Percentiles rank a stretch among this genome's conserved stretches.
Evolutionary conservation across 2,113 vertebrate genomes (phyloP).

Genomic region (Thunnus thynnus): DNA sequence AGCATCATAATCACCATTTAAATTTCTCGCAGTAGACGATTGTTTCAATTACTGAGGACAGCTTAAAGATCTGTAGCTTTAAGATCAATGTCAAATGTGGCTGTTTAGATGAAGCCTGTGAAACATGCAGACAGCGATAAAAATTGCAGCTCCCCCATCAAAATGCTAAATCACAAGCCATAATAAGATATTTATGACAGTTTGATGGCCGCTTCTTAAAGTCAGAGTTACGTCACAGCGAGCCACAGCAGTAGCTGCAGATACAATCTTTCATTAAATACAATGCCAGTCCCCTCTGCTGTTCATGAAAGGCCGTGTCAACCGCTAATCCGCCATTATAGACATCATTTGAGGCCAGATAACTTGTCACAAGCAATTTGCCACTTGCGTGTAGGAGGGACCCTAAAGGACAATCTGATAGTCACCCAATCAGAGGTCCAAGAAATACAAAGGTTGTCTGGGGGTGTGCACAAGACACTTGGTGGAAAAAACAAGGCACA

Average conservation of each 20-base stretch:
- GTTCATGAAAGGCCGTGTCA: constrained; percentile 69
- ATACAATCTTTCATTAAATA: constrained; percentile 80
- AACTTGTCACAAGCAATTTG: constrained; percentile 78
- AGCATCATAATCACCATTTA: constrained; percentile 20
- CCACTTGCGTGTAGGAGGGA: constrained; percentile 50
- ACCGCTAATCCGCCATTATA: constrained; percentile 76
- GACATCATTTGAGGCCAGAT: constrained; percentile 74
- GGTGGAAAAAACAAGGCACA: constrained; percentile 49
- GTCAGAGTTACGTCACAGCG: constrained; percentile 30
- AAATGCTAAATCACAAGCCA: constrained; percentile 53
- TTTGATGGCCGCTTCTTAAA: constrained; percentile 57
- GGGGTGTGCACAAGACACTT: constrained; percentile 29
- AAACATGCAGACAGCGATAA: constrained; percentile 41
- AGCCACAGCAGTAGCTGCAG: constrained; percentile 41
- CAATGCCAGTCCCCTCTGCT: constrained; percentile 58
- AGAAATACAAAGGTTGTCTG: constrained; percentile 51
- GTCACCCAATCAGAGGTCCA: constrained; percentile 43
- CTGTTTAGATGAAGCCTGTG: constrained; percentile 34
- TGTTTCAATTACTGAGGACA: constrained; percentile 2
- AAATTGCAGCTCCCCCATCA: constrained; percentile 31
- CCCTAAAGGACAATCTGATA: constrained; percentile 78
- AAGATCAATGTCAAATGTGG: constrained; percentile 45
- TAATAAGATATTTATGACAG: constrained; percentile 62
- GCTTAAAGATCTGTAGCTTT: constrained; percentile 15
- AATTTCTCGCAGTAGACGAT: constrained; percentile 13